Base-by-base conservation (phyloP, 2,888 invertebrate genomes). In the Cheilosia pagana region DNA sequence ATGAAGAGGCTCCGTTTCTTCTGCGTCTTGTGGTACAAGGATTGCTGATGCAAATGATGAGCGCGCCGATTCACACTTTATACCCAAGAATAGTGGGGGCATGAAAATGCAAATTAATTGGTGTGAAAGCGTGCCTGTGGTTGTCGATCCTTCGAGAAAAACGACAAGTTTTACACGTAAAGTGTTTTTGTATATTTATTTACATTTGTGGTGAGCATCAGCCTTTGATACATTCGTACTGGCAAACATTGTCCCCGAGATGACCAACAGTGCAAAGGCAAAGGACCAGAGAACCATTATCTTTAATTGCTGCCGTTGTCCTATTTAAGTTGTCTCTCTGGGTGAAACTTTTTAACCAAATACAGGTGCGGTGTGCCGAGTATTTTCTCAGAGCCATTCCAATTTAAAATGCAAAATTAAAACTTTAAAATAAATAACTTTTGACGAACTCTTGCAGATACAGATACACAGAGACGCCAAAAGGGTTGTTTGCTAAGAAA, bases 21-120 rank as follows among this genome's bases (percentile, higher is more conserved):
- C 28, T 10, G 21, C 23, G 41, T 41, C 31, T 21, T 70, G 41
- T 5, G 41, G 48, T 19, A 41, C 21, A 41, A 43, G 68, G 72
- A 78, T 68, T 74, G 62, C 68, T 68, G 68, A 83, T 83, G 82
- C 82, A 78, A 78, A 78, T 78, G 55, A 78, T 74, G 72, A 67
- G 43, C 60, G 48, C 76, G 53, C 76, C 23, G 65, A 72, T 67
- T 77, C 71, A 52, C 71, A 71, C 81, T 82, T 77, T 71, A 8
- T 8, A 23, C 50, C 50, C 31, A 31, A 14, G 39, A 43, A 52
- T 59, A 31, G 23, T 14, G 12, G 53, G 48, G 23, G 55, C 23
- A 50, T 43, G 21, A 52, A 76, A 81, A 76, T 70, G 71, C 43
- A 76, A 81, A 81, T 65, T 76, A 76, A 60, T 65, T 53, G 70